phyloP scores from a whole-genome alignment of 2,888 invertebrate genomes.

The Proisotoma minuta region DNA sequence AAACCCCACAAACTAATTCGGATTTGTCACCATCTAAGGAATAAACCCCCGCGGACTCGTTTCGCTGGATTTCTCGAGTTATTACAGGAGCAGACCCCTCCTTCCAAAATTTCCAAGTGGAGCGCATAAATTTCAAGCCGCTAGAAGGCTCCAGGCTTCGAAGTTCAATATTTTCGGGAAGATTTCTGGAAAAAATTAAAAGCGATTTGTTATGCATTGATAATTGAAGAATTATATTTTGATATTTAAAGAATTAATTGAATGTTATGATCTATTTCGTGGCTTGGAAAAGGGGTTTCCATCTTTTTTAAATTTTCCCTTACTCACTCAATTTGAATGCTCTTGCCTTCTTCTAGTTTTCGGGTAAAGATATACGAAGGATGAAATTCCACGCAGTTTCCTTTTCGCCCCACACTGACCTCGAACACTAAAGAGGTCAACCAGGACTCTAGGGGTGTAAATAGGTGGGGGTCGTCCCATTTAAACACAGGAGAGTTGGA shows the following conservation, averaged over 20 bases:
- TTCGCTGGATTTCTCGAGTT: constrained; percentile 4
- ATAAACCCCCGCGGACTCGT: constrained; percentile 19
- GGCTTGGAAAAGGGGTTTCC: not conserved
- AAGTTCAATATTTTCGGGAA: no score
- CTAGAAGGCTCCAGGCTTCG: constrained; percentile 4
- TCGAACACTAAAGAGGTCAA: constrained; percentile 17
- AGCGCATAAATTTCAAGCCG: constrained; percentile 16
- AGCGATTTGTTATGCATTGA: no score
- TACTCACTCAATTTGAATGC: constrained; percentile 6
- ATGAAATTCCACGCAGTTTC: constrained; percentile 23
- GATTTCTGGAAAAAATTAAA: no score
- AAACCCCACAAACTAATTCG: constrained; percentile 18
- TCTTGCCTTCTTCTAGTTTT: constrained; percentile 2
- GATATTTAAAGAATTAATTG: not conserved
- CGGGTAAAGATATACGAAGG: constrained; percentile 21
- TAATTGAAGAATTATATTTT: not conserved
- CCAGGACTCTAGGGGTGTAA: constrained; percentile 13
- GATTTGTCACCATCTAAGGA: constrained; percentile 16
- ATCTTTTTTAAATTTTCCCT: not conserved
- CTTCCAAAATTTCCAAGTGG: constrained; percentile 20
- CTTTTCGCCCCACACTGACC: constrained; percentile 14
- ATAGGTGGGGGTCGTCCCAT: constrained; percentile 16
- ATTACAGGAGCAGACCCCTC: not conserved
- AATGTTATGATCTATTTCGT: not conserved
- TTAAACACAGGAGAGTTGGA: not conserved